phyloP scores from a whole-genome alignment of 2,797 vertebrate genomes.

The Zonotrichia albicollis region DNA sequence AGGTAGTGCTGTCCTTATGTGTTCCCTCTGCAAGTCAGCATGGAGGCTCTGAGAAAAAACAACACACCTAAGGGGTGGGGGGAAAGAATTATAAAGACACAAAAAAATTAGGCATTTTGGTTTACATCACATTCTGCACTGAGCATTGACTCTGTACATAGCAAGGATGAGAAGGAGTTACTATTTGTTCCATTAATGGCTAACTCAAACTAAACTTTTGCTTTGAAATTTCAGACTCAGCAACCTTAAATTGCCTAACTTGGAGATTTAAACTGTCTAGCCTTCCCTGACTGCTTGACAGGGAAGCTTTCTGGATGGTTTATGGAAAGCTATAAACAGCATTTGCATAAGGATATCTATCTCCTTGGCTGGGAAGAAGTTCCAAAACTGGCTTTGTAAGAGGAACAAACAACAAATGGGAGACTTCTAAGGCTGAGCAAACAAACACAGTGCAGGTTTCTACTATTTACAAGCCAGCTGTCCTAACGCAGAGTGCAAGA shows the following conservation, averaged over 20 bases:
- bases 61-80: fast-evolving
- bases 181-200: neutral
- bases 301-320: neutral
- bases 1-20: neutral
- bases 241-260: neutral
- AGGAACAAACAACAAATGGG: neutral
- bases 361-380: neutral
- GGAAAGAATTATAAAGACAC: neutral
- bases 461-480: neutral
- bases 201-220: neutral
- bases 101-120: neutral
- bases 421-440: neutral
- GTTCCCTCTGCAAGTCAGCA: neutral
- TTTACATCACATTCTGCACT: neutral
- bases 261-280: neutral
- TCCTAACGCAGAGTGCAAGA: neutral
- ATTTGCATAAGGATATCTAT: neutral
- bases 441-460: neutral
- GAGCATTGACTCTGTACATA: neutral
- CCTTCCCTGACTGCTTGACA: neutral
- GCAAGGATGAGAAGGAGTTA: neutral
- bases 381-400: neutral
- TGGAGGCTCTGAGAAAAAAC: neutral
- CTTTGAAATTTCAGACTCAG: slow-evolving; percentile 7
- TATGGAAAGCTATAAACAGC: neutral